Base-by-base conservation (phyloP, 92 coral and sea anemone species). In the Hydrozoanthus gracilis region DNA sequence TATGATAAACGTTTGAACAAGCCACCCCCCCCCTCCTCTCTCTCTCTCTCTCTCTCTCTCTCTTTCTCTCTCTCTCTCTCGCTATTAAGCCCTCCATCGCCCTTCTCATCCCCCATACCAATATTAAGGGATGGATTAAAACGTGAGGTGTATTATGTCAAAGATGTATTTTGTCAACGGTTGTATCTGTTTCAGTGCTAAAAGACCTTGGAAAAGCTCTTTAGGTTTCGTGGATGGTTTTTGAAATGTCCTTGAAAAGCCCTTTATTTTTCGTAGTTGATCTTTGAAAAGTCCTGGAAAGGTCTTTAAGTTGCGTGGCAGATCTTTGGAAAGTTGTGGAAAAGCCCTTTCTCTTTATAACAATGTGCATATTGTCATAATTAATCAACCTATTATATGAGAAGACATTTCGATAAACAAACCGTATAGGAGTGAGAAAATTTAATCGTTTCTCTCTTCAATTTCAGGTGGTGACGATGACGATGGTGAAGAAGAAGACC, bases 401-500 rank as follows among this genome's bases (percentile, higher is more conserved):
- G 14, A 71, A 4, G 65, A 4, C n/a, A 58, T 11, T 4, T 8
- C 1, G 3, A 62, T 14, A 35, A 8, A 13, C 69, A 35, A 8
- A 13, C 69, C 69, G 6, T 7, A 20, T 3, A 62, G 20, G 7
- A 15, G 3, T 62, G n/a, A 14, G 4, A 6, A 0, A 62, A 5
- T 62, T 17, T 62, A 62, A 62, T 15, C 27, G 69, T 0, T 4
- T 5, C 47, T 72, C 12, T 39, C 8, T 71, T 6, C 46, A 10
- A 15, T 49, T 48, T 49, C 83, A 77, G 87, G 85, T 83, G 87
- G 55, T 18, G 84, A 73, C 50, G 94, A 83, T 15, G 72, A 83
- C 72, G 83, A 67, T 13, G 84, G 50, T 72, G 90, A 82, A 39
- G 91, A 88, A 4, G 90, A 82, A 13, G 91, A 88, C 45, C 74